Evolutionary conservation across 2,797 vertebrate species (phyloP).

Genomic region (Apogon talboti): DNA sequence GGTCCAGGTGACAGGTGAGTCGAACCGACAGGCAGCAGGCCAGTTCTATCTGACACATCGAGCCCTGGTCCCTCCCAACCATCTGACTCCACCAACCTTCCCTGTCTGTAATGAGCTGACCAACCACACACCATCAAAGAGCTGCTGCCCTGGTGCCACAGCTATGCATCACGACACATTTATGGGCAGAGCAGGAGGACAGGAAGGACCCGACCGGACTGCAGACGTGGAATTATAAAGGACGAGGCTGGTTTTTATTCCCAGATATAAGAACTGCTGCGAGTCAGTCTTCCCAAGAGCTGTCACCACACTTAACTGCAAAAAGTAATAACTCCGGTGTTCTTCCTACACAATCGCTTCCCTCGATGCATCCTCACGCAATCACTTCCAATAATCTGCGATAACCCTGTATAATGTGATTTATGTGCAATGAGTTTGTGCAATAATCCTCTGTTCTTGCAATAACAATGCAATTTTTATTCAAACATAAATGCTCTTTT

Average conservation of each 20-base stretch:
- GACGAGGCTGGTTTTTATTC: conserved; percentile 17
- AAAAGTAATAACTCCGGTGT: too few relatives aligned
- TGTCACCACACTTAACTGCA: too few relatives aligned
- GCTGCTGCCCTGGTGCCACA: conserved; percentile 32
- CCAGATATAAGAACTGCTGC: too few relatives aligned
- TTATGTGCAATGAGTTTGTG: not conserved
- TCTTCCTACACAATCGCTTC: too few relatives aligned
- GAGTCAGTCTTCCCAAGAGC: too few relatives aligned
- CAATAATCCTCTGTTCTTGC: not conserved
- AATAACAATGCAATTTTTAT: too few relatives aligned
- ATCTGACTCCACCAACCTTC: conserved; percentile 34
- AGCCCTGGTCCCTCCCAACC: conserved; percentile 28
- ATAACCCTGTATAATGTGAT: too few relatives aligned
- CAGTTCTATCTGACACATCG: conserved; percentile 21
- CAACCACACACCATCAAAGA: conserved; percentile 66
- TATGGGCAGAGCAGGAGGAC: conserved; percentile 3
- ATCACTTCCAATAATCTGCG: too few relatives aligned
- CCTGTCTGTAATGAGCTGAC: conserved; percentile 27
- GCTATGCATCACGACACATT: conserved; percentile 55
- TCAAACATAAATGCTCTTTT: too few relatives aligned
- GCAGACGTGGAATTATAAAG: conserved; percentile 25
- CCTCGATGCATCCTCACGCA: too few relatives aligned
- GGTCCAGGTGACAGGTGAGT: conserved; percentile 7
- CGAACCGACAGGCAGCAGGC: conserved; percentile 8
- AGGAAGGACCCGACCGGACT: conserved; percentile 1